Conservation (phyloP, 2,797 vertebrate genomes). For the Paedocypris micromegethes region DNA sequence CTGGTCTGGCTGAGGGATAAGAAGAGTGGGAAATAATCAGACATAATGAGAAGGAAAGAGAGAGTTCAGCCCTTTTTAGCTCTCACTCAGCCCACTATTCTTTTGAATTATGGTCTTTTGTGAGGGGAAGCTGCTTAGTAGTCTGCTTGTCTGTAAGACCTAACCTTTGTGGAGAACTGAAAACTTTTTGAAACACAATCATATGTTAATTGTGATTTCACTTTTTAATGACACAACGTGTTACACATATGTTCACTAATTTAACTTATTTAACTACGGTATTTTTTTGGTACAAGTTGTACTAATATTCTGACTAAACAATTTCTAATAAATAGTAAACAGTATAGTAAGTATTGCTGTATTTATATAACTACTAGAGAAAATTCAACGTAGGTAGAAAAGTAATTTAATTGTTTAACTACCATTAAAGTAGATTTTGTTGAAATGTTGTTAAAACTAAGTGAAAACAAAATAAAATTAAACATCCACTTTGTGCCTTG, state of each 20-base stretch:
- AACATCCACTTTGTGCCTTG: slow-evolving; percentile 51
- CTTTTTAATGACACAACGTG: too few species aligned
- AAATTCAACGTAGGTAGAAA: too few species aligned
- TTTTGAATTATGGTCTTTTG: slow-evolving; percentile 35
- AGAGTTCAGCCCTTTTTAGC: slow-evolving; percentile 42
- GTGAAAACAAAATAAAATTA: slow-evolving; percentile 53
- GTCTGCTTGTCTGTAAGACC: slow-evolving; percentile 12
- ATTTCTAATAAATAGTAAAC: too few species aligned
- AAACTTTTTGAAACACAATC: not conserved
- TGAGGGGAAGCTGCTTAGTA: slow-evolving; percentile 43
- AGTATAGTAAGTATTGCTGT: too few species aligned
- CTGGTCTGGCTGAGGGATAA: slow-evolving; percentile 30
- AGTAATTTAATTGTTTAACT: too few species aligned
- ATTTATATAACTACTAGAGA: too few species aligned
- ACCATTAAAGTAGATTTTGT: too few species aligned
- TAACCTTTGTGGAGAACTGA: slow-evolving; percentile 1
- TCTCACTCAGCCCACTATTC: slow-evolving; percentile 41
- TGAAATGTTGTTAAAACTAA: slow-evolving; percentile 19
- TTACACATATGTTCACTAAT: too few species aligned
- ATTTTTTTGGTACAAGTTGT: too few species aligned
- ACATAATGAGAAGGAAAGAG: slow-evolving; percentile 19
- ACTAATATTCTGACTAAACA: too few species aligned
- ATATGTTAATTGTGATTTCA: too few species aligned
- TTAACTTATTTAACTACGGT: too few species aligned
- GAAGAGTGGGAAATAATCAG: slow-evolving; percentile 42